Evolutionary conservation across 2,113 vertebrate genomes (phyloP).

Genomic region (Rhagologus leucostigma): DNA sequence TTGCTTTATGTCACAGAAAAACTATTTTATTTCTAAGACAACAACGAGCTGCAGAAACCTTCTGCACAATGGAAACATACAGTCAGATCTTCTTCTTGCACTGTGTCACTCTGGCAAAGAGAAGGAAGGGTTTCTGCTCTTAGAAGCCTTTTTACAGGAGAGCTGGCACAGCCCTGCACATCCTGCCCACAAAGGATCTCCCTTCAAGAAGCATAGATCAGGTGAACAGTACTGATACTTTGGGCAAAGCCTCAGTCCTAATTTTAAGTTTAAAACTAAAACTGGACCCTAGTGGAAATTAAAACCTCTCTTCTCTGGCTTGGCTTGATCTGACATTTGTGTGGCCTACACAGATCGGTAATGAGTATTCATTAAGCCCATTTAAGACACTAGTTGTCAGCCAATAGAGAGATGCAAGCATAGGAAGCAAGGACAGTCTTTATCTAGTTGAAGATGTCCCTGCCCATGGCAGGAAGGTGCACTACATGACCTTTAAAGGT

Average conservation of each 20-base stretch:
- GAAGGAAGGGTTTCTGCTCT: neutral
- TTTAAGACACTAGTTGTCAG: neutral
- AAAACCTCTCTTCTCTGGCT: neutral
- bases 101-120: neutral
- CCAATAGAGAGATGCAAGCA: neutral
- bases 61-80: neutral
- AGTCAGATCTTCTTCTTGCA: neutral
- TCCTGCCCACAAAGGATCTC: neutral
- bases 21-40: neutral
- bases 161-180: rapidly evolving
- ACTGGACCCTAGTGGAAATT: neutral
- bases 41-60: neutral
- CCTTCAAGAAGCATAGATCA: neutral
- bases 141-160: neutral
- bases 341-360: neutral
- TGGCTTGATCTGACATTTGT: neutral
- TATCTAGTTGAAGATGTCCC: neutral
- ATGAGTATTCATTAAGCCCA: neutral
- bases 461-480: neutral
- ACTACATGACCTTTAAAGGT: neutral
- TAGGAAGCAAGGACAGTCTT: neutral
- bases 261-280: neutral
- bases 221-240: neutral
- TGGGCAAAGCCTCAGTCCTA: neutral
- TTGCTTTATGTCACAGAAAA: neutral